These are phyloP conservation scores for Candidula unifasciata DNA, from an alignment of 2,888 invertebrate genomes.

Conservation along the genomic window DNA sequence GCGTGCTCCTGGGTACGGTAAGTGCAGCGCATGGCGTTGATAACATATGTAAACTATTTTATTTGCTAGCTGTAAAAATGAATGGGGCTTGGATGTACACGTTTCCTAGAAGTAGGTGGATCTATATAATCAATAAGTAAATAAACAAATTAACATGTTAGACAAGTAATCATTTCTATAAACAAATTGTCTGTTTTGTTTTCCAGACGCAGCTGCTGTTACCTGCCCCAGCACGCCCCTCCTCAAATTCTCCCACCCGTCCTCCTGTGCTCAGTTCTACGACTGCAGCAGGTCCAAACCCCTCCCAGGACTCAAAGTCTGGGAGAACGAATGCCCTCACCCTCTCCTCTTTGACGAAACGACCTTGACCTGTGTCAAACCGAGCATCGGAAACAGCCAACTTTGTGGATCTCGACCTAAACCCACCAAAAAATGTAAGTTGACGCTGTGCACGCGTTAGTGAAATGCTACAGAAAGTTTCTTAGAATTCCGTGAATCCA, in stretches of 20 bases:
- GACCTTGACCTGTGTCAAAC: constrained; percentile 49
- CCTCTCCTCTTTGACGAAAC: constrained; percentile 61
- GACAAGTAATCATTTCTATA: not conserved
- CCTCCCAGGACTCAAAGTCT: constrained; percentile 57
- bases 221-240: constrained; percentile 47
- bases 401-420: constrained; percentile 46
- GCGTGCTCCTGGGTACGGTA: no score
- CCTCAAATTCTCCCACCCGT: constrained; percentile 59
- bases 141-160: not conserved
- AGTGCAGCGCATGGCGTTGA: no score
- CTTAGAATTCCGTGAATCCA: no score
- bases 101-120: no score
- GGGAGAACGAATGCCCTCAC: constrained; percentile 65
- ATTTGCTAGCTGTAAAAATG: no score
- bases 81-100: no score
- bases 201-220: constrained; percentile 40
- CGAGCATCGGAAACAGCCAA: not conserved
- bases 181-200: not conserved
- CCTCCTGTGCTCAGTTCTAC: constrained; percentile 65
- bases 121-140: no score
- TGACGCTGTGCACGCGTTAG: not conserved
- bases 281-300: constrained; percentile 59
- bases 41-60: no score
- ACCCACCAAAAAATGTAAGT: constrained; percentile 48
- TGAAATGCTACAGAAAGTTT: no score